Conservation (phyloP, 2,888 invertebrate species). For the Podotricha telesiphe region DNA sequence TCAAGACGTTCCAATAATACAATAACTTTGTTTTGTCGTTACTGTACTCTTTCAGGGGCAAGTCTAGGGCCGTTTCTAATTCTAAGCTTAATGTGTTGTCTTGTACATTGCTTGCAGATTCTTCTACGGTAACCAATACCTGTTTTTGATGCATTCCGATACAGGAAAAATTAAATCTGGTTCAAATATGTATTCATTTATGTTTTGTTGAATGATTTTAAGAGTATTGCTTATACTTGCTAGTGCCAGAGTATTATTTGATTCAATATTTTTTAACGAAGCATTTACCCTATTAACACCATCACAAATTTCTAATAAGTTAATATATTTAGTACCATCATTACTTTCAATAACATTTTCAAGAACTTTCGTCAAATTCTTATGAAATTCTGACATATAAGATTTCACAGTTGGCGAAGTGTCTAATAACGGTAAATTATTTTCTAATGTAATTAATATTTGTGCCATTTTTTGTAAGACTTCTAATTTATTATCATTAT, state of each 20-base stretch:
- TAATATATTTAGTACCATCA: constrained; percentile 69
- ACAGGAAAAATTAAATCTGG: constrained; percentile 64
- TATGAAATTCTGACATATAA: constrained; percentile 69
- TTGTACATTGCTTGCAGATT: constrained; percentile 64
- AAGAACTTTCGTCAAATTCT: constrained; percentile 81
- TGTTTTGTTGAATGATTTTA: constrained; percentile 62
- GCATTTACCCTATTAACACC: constrained; percentile 66
- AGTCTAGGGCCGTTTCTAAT: constrained; percentile 61
- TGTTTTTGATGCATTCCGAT: constrained; percentile 63
- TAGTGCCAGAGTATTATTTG: constrained; percentile 58
- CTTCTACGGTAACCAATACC: constrained; percentile 60
- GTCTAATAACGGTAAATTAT: constrained; percentile 65
- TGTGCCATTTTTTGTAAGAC: constrained; percentile 77
- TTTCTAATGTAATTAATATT: constrained; percentile 72
- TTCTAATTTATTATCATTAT: constrained; percentile 74
- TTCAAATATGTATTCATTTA: constrained; percentile 63
- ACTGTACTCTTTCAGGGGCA: constrained; percentile 47
- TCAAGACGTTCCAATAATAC: constrained; percentile 66
- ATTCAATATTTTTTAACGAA: constrained; percentile 62
- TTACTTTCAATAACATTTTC: constrained; percentile 83
- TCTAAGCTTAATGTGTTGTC: constrained; percentile 60
- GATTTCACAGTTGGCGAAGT: constrained; percentile 57
- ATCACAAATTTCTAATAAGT: constrained; percentile 70
- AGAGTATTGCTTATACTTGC: constrained; percentile 68
- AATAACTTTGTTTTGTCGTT: constrained; percentile 57